Percentiles rank a stretch among this genome's conserved stretches.
Conservation (phyloP, 2,888 invertebrate genomes). For the Hydrotaea cyrtoneurina region DNA sequence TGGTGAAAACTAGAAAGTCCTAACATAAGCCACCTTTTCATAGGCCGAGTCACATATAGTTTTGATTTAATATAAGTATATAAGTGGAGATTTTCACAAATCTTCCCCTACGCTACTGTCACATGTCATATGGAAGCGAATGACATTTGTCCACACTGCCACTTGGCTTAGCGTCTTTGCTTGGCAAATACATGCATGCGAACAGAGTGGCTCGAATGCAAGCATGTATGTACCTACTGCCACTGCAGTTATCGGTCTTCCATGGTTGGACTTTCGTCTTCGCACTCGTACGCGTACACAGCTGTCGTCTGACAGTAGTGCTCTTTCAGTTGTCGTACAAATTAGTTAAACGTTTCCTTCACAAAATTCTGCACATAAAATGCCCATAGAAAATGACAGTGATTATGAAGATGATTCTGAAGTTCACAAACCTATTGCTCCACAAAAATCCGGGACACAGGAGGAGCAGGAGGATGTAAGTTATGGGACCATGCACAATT, state of each 20-base stretch:
- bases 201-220: neutral
- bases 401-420: slow-evolving; percentile 61
- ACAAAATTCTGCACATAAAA: slow-evolving; percentile 25
- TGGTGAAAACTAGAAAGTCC: too few relatives aligned
- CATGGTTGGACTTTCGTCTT: slow-evolving; percentile 33
- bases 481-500: neutral
- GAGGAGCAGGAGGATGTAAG: slow-evolving; percentile 57
- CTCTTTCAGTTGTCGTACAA: slow-evolving; percentile 55
- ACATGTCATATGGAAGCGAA: slow-evolving; percentile 52
- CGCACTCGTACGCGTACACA: neutral
- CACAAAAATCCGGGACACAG: neutral
- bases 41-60: too few relatives aligned
- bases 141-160: neutral
- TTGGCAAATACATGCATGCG: slow-evolving; percentile 38
- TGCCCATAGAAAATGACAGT: slow-evolving; percentile 61
- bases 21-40: too few relatives aligned
- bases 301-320: slow-evolving; percentile 40
- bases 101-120: slow-evolving; percentile 42
- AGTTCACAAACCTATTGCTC: slow-evolving; percentile 35
- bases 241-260: slow-evolving; percentile 64
- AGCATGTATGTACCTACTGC: neutral
- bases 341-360: slow-evolving; percentile 49
- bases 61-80: too few relatives aligned
- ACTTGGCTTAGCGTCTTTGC: neutral
- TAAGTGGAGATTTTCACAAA: neutral